Evolutionary conservation across 2,888 invertebrate species (phyloP), one percentile per base, ranked within the genome.

Genomic region (Synanthedon formicaeformis): DNA sequence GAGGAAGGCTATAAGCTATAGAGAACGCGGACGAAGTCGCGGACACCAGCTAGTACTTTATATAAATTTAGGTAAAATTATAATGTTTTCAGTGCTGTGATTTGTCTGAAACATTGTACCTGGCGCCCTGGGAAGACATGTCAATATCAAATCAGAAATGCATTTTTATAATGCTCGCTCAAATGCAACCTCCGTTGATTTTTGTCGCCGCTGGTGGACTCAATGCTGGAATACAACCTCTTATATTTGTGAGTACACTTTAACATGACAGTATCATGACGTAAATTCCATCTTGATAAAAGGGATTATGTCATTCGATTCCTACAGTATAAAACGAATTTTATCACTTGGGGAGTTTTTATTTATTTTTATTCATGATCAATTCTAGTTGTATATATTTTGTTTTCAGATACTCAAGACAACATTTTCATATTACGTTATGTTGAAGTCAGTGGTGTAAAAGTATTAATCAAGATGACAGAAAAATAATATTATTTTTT

Each of bases 341-440:
- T 23, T 23, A n/a, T 23, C 23, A 23, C 23, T 23, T 4, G 23
- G 23, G 4, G 4, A 23, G 23, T 23, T 23, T 23, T 23, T 23
- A 5, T 23, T 23, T 23, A 23, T 23, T 23, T 23, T 23, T 4
- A 23, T 5, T 23, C 23, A 23, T 23, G 5, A 23, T 23, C 23
- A 23, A 23, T 50, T 41, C 3, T 18, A 3, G 1, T 23, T 23
- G 23, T 23, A 23, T 4, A 23, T 5, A 23, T 18, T 14, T 55
- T 57, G 57, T 51, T 71, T 71, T 54, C 67, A 71, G 71, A 69
- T 69, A 34, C 56, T 71, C 45, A 71, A 69, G 60, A 67, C 71
- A 0, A 65, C 66, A 18, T 68, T 69, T 57, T 67, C 69, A 10
- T 69, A 65, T 52, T 71, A 67, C 53, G 62, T 67, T 0, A 69